Evolutionary conservation across 2,797 vertebrate species (phyloP), one percentile per base, ranked within the genome.

Genomic region (Avahi laniger): DNA sequence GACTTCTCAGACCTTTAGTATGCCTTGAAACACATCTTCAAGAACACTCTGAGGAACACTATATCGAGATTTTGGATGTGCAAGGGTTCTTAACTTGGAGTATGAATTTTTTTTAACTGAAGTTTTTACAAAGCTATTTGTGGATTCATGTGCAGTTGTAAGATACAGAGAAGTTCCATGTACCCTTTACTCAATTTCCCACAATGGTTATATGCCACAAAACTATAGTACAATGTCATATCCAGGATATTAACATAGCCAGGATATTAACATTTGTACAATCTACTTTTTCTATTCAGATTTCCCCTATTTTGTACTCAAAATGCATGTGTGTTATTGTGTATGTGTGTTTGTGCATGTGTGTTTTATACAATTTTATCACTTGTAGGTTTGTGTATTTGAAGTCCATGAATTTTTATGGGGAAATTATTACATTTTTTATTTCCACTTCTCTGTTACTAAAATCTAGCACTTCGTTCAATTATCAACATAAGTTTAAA

Each of bases 51-150:
- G 73, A 73, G 38, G 94, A 95, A 80, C 24, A 85, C 1, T 75
- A 33, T 59, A 72, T 63, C 33, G 95, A 89, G 75, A 84, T 87
- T 83, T 94, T 96, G 50, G 26, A 80, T 63, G 10, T 92, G 35
- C 3, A n/a, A n/a, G 13, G 3, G 20, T 78, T 90, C 41, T 81
- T 95, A 73, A 73, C 20, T 46, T 82, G 11, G 33, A 75, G 24
- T 63, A 50, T 94, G 13, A 22, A 67, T 69, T 78, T 94, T 93
- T 80, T 95, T 80, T 76, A 78, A 85, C 33, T 65, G 14, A 57
- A 89, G 67, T 33, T 78, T 94, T 72, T 85, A 38, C 79, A 81
- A 59, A 69, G 50, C 15, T 46, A 80, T 70, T 59, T 93, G 3
- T 80, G 91, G 73, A 91, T 72, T 75, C 15, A 96, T 2, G 52